Evolutionary conservation across 2,797 vertebrate species (phyloP), one percentile per base, ranked within the genome.

Genomic region (Semotilus atromaculatus): DNA sequence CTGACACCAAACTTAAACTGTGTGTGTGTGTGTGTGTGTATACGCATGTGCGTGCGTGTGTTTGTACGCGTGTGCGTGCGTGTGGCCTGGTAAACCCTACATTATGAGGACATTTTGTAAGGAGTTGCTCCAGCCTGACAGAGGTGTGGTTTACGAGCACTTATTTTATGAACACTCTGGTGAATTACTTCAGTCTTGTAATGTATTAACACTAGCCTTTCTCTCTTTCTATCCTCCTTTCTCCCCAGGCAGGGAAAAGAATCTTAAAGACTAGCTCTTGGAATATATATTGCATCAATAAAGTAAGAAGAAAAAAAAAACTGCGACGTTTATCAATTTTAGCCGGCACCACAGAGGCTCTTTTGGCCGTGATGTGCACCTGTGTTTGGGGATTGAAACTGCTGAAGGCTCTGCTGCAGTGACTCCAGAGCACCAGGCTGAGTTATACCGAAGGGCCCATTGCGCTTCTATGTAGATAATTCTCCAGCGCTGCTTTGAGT

Each of bases 81-180:
- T 38, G 11, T 13, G 40, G 10, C 40, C 40, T 43, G 40, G 40
- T 43, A 43, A 43, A 43, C 40, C 40, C 40, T 40, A 40, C 9
- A 40, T 40, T 40, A 40, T 40, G 36, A 36, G 40, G 40, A 40
- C 40, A 40, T 40, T 40, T 8, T 38, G 13, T 21, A 81, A 85
- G 26, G 18, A 85, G 72, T 60, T 77, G 26, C 51, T 85, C 31
- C 26, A 43, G 71, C 62, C 60, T 86, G 81, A 86, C 66, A 64
- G 72, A 67, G 75, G 71, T 73, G 55, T 87, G 82, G 85, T 90
- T 89, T 89, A 89, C 72, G 80, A 81, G 74, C 68, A 80, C 76
- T 86, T 79, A 86, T 90, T 88, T 90, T 90, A 90, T 89, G 81
- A 90, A 89, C 89, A 90, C 88, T 90, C 86, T 85, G 85, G 75